Evolutionary conservation across 2,888 invertebrate genomes (phyloP), one percentile per base, ranked within the genome.

Genomic region (Drosophila multiciliata): DNA sequence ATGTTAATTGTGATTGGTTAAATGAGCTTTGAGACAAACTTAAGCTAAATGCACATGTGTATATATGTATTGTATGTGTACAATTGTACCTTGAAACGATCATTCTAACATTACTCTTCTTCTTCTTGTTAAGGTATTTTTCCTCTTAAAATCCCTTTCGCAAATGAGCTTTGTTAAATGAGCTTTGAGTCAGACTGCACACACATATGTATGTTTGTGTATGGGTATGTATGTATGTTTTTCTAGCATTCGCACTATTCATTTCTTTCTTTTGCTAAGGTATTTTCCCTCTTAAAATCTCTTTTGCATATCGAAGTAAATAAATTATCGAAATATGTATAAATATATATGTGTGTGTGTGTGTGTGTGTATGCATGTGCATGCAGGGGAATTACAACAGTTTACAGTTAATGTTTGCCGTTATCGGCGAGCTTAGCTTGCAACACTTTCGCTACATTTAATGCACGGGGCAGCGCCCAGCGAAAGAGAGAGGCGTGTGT

Each of bases 371-470:
- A 17, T 61, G 29, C 38, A 38, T 38, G 45, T 36, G 29, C 17
- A 55, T 29, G 45, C 20, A 33, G 1, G 11, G 20, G 38, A 53
- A 75, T 75, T 81, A 58, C 86, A 45, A 83, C 76, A 71, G 68
- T 75, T 65, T 20, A 73, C 66, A 78, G 67, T 33, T 45, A 9
- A 15, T 26, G 5, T 29, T 50, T 45, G 20, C 67, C 55, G 54
- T 65, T 75, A 66, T 57, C 52, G 40, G n/a, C 35, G 55, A n/a
- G 55, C 55, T 38, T n/a, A 38, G 45, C 64, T 81, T 78, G 80
- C 80, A 82, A 78, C 83, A 85, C 85, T 85, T 85, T 85, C 85
- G 83, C 80, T 84, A 63, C 67, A 73, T 69, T 69, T 69, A 69
- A 73, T 64, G 72, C 65, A 7, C n/a, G 49, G 15, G 61, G 38